Base-by-base conservation (phyloP, 2,113 vertebrate genomes). In the Hyla sarda region DNA sequence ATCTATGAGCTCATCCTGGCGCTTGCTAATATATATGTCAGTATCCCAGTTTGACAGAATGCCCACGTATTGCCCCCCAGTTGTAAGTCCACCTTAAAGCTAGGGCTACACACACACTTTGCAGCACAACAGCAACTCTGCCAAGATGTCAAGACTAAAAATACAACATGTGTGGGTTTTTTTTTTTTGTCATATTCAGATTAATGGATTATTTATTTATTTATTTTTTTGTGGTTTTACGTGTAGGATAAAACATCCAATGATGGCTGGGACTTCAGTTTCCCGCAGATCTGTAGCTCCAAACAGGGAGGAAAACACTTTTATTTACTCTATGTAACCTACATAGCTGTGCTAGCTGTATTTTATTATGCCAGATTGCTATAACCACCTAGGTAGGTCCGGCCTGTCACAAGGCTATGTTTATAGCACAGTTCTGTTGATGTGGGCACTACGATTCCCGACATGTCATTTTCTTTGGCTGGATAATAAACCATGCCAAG, bases 391-490 rank as follows among this genome's bases (percentile, higher is more conserved):
- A 50, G 75, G 75, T 52, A 78, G 28, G n/a, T 21, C 47, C 47
- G 50, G 25, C 25, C 75, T 78, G 75, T 77, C 74, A 30, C 25
- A 1, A 13, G 41, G 25, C 28, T 16, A 21, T 32, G 50, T 78
- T 52, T 73, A 73, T n/a, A 47, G 71, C 71, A 45, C 37, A 45
- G 34, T 45, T 48, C 41, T 74, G 72, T 47, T 74, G 72, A 74
- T 74, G 72, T 74, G 37, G 72, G 72, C 72, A 48, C 72, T 2
- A 9, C 7, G 23, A 47, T 47, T 48, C 13, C 41, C n/a, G 21
- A 16, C 72, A n/a, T 25, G 72, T 74, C 72, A 74, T 74, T 74
- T 74, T 74, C 41, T 74, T 45, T 74, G 72, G 72, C 41, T 47
- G 41, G 23, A 74, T 74, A 48, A 74, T 47, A 48, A 48, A 48